Base-by-base conservation (phyloP, 2,113 vertebrate genomes). In the Odontophorus gujanensis region DNA sequence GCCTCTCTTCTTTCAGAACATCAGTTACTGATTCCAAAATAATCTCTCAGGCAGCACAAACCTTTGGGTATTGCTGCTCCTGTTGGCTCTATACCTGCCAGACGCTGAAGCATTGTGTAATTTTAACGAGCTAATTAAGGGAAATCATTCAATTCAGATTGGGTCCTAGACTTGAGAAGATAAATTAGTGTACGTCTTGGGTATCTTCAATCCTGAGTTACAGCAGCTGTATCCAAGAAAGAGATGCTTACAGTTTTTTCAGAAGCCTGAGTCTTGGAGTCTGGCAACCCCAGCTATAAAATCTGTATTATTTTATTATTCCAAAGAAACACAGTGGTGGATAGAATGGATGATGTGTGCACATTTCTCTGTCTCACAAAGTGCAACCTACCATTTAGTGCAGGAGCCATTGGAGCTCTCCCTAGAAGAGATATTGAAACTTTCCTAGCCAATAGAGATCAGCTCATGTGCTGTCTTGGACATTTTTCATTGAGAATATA, bases 401-500 rank as follows among this genome's bases (percentile, higher is more conserved):
- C 62, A 51, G 59, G n/a, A 77, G 5, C n/a, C 2, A 2, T 36
- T 36, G 7, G 50, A 15, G 16, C 55, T 90, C 34, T 8, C 16
- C 47, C 18, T 24, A 57, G 36, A 72, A 36, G 28, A 73, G 47
- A 42, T 78, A 55, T 30, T 73, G 81, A 74, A 89, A 67, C 19
- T 6, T 36, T 38, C 83, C 32, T 32, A 73, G 34, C 18, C 3
- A 5, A 8, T 2, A 30, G 16, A 43, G 34, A 40, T 22, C 7
- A 15, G 22, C 50, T 59, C 0, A 1, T n/a, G 24, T 57, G 20
- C 13, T 38, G 28, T 62, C 51, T 50, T 17, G 22, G 71, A 3
- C 9, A 1, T 0, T 3, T 32, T 81, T 69, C 8, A 1, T 6
- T 59, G 42, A 53, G 75, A 75, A 48, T 0, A 48, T 3, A 32